phyloP scores from a whole-genome alignment of 1,140 invertebrate genomes.

The Eupeodes corollae region DNA sequence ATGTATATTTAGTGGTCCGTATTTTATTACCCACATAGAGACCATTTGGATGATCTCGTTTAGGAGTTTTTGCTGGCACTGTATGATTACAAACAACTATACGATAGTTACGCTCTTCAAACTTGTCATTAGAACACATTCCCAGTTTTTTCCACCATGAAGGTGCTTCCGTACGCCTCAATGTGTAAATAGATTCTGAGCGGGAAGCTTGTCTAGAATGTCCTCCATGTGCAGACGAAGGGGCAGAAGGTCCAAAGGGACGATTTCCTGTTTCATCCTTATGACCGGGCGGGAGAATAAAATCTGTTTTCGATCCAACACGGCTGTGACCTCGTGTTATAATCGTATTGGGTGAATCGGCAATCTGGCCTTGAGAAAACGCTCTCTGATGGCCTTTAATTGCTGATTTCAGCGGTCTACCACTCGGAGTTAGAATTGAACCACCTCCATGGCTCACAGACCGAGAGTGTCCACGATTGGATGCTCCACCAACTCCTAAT shows the following conservation, averaged over 20 bases:
- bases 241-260: constrained; percentile 36
- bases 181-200: constrained; percentile 79
- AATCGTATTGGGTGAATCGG: constrained; percentile 42
- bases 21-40: constrained; percentile 70
- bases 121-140: constrained; percentile 44
- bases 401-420: constrained; percentile 53
- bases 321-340: constrained; percentile 55
- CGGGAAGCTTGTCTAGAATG: constrained; percentile 55
- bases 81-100: constrained; percentile 72
- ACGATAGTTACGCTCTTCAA: constrained; percentile 57
- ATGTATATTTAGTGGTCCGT: constrained; percentile 91
- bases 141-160: constrained; percentile 56
- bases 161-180: constrained; percentile 57
- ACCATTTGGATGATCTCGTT: constrained; percentile 74
- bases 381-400: constrained; percentile 65
- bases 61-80: constrained; percentile 62
- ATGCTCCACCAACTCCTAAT: constrained; percentile 3
- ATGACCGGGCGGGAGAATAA: constrained; percentile 71
- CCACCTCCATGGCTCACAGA: constrained; percentile 71
- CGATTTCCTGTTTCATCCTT: constrained; percentile 44
- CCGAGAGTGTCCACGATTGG: constrained; percentile 51
- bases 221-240: constrained; percentile 39
- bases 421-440: constrained; percentile 38
- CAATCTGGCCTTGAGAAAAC: constrained; percentile 75
- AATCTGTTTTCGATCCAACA: constrained; percentile 74